Base-by-base conservation (phyloP, 2,888 invertebrate species). In the Cataglyphis rosenhaueri region DNA sequence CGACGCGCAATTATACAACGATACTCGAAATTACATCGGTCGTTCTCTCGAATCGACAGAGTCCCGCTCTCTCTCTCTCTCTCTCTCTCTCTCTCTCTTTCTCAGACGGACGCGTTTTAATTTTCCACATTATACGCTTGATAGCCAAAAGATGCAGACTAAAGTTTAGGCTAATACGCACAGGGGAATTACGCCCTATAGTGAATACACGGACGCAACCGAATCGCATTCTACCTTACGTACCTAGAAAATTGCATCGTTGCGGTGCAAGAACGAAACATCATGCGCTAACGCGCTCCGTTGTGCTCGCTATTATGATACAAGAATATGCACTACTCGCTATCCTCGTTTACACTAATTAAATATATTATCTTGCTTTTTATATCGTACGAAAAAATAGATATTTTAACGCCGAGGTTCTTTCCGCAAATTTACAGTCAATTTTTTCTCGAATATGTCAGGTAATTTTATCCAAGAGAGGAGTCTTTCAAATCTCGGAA, bases 181-280 rank as follows among this genome's bases (percentile, higher is more conserved):
- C 32, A 35, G 25, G 44, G 73, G 78, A 79, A 79, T 71, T 71
- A 79, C 71, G 71, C 35, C 44, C 59, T 71, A 59, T 44, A 57
- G 78, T 44, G 38, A 70, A 57, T 78, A 71, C 78, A 57, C 55
- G 52, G 12, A 25, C 21, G 71, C 21, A 59, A 71, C 73, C 29
- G 21, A 71, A 79, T 71, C 71, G 59, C 71, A 44, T 79, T 71
- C 73, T 44, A 44, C 44, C 59, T 79, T 79, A 71, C 73, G 73
- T 79, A 71, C 73, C 78, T 79, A 71, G 73, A 79, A 79, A 79
- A 71, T 79, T 79, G 78, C 78, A 71, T 71, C 78, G 73, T 79
- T 35, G 78, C 59, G 78, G 59, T 59, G 73, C 78, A 71, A 71
- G 44, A 79, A 44, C 41, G 78, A 78, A 78, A 79, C 78, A 79